Conservation (phyloP, 2,113 vertebrate genomes). For the Poeciliopsis turrubarensis region DNA sequence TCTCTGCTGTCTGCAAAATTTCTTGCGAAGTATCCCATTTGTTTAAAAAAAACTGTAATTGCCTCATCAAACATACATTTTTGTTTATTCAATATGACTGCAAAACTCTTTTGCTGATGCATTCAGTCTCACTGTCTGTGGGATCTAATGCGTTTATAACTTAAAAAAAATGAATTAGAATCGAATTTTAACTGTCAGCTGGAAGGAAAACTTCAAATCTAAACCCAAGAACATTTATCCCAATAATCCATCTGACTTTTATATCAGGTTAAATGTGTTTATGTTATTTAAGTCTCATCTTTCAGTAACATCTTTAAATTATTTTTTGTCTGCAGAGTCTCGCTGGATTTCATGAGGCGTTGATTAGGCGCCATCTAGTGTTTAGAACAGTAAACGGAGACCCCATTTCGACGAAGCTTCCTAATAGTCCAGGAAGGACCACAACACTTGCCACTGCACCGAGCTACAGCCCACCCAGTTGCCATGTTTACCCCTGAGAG, state of each 20-base stretch:
- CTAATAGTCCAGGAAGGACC: constrained; percentile 37
- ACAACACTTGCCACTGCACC: constrained; percentile 61
- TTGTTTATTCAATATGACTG: neutral
- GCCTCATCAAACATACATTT: neutral
- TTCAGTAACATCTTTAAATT: too few species aligned
- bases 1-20: neutral
- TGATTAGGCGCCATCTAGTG: constrained; percentile 58
- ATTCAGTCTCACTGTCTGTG: neutral
- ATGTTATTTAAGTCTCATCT: too few species aligned
- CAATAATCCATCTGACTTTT: too few species aligned
- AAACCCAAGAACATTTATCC: too few species aligned
- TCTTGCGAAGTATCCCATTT: too few species aligned
- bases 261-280: too few species aligned
- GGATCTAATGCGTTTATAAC: neutral
- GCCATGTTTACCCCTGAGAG: constrained; percentile 34
- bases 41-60: too few species aligned
- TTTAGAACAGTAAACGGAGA: neutral
- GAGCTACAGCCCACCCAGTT: constrained; percentile 45
- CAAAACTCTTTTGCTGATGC: neutral
- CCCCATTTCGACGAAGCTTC: constrained; percentile 5
- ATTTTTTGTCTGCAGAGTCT: too few species aligned
- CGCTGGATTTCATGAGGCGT: neutral
- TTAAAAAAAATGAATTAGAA: neutral
- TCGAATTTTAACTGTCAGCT: too few species aligned
- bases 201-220: too few species aligned